These are phyloP conservation scores for Drosophila truncata DNA, from an alignment of 1,140 invertebrate genomes.

Conservation along the genomic window DNA sequence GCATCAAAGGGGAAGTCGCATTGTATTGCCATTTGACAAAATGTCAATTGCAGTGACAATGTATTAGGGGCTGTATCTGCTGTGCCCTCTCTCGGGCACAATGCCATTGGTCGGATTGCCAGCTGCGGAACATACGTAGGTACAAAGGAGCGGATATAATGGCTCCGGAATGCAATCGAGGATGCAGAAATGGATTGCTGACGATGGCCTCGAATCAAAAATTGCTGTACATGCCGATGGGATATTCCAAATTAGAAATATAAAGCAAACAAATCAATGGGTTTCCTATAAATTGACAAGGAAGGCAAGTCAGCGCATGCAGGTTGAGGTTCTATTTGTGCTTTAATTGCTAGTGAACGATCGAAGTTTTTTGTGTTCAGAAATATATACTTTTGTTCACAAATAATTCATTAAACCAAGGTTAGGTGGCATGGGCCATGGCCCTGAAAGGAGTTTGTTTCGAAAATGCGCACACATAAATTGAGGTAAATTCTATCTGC, in stretches of 20 bases:
- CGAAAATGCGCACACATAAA: not conserved
- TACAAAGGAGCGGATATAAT: conserved; percentile 11
- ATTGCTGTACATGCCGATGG: not conserved
- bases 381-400: not conserved
- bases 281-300: not conserved
- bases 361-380: not conserved
- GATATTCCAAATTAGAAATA: conserved; percentile 6
- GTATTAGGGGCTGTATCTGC: conserved; percentile 55
- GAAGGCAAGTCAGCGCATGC: not conserved
- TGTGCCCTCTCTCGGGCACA: conserved; percentile 10
- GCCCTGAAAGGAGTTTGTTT: not conserved
- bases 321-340: not conserved
- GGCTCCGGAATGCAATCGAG: conserved; percentile 7
- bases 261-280: not conserved
- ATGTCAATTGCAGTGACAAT: conserved; percentile 74
- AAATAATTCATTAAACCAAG: not conserved
- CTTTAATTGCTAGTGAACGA: not conserved
- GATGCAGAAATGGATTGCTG: conserved; percentile 8
- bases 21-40: conserved; percentile 71
- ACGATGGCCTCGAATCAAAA: not conserved
- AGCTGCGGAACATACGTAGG: conserved; percentile 18
- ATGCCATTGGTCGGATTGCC: conserved; percentile 34
- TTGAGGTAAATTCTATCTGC: not conserved
- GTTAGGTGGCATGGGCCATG: not conserved
- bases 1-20: conserved; percentile 24